These are phyloP conservation scores for Geopemphigus sp. DNA, from an alignment of 1,140 invertebrate species.

Conservation along the genomic window DNA sequence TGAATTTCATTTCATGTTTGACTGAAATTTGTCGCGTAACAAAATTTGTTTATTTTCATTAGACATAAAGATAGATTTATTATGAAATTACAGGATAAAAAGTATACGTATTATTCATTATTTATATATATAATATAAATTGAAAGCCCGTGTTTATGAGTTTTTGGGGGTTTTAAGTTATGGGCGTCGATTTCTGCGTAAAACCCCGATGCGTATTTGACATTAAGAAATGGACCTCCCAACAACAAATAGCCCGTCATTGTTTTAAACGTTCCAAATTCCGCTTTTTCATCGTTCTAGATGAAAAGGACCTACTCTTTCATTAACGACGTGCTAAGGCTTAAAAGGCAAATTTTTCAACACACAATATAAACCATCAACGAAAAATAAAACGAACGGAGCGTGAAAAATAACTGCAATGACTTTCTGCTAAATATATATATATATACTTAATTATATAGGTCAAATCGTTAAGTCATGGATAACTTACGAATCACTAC, in stretches of 20 bases:
- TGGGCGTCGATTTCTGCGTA: constrained; percentile 44
- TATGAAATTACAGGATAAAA: constrained; percentile 7
- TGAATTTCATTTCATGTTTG: constrained; percentile 1
- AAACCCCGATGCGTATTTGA: constrained; percentile 47
- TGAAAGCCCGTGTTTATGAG: constrained; percentile 21
- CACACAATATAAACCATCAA: constrained; percentile 29
- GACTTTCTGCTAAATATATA: background rate
- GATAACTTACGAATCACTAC: background rate
- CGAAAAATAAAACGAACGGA: constrained; percentile 27
- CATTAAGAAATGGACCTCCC: constrained; percentile 47
- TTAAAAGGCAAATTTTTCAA: constrained; percentile 49
- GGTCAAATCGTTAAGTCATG: constrained; percentile 8
- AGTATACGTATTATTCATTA: background rate
- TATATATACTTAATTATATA: background rate
- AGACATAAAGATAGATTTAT: constrained; percentile 25
- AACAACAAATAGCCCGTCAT: constrained; percentile 43
- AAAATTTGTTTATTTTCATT: constrained; percentile 31
- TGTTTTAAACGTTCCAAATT: constrained; percentile 48
- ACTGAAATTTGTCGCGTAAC: constrained; percentile 17
- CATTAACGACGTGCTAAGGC: constrained; percentile 40
- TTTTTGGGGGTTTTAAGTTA: constrained; percentile 40
- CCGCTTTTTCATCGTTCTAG: constrained; percentile 43
- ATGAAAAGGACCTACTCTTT: constrained; percentile 45
- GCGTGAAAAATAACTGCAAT: constrained; percentile 31
- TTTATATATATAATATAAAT: constrained; percentile 33